Percentiles rank a stretch among this genome's conserved stretches.
These are phyloP conservation scores for Aeoliscus strigatus DNA, from an alignment of 2,797 vertebrate genomes.

Conservation along the genomic window DNA sequence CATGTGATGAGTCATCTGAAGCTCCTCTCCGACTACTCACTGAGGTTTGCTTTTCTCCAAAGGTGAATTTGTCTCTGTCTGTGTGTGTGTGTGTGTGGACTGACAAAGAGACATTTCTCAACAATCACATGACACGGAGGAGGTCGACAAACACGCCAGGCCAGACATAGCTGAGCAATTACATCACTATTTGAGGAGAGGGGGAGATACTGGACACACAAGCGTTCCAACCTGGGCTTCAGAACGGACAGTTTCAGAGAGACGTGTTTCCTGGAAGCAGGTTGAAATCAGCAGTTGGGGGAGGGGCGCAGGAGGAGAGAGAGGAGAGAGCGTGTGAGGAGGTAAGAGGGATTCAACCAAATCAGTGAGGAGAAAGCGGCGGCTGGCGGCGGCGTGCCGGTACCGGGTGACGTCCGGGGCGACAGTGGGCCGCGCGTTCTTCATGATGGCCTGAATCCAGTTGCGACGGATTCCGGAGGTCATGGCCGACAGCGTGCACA, in stretches of 20 bases:
- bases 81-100: conserved; percentile 43
- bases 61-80: not conserved
- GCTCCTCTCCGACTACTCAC: too few species aligned
- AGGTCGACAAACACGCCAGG: conserved; percentile 69
- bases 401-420: conserved; percentile 96
- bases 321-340: conserved; percentile 72
- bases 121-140: conserved; percentile 64
- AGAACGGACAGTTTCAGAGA: conserved; percentile 90
- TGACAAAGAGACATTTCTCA: conserved; percentile 60
- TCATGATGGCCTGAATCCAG: conserved; percentile 99
- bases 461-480: conserved; percentile 96
- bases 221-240: conserved; percentile 89
- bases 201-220: conserved; percentile 63
- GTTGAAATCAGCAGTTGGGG: conserved; percentile 52
- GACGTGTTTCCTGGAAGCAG: conserved; percentile 86
- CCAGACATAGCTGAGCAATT: conserved; percentile 64
- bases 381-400: conserved; percentile 26
- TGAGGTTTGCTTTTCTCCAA: too few species aligned
- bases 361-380: conserved; percentile 44
- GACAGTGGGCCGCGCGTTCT: conserved; percentile 87
- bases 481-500: conserved; percentile 94
- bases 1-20: too few species aligned
- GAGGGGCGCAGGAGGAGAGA: conserved; percentile 41
- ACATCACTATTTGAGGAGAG: conserved; percentile 58
- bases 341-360: conserved; percentile 49